Conservation (phyloP, 2,113 vertebrate genomes). For the Leucopsar rothschildi region DNA sequence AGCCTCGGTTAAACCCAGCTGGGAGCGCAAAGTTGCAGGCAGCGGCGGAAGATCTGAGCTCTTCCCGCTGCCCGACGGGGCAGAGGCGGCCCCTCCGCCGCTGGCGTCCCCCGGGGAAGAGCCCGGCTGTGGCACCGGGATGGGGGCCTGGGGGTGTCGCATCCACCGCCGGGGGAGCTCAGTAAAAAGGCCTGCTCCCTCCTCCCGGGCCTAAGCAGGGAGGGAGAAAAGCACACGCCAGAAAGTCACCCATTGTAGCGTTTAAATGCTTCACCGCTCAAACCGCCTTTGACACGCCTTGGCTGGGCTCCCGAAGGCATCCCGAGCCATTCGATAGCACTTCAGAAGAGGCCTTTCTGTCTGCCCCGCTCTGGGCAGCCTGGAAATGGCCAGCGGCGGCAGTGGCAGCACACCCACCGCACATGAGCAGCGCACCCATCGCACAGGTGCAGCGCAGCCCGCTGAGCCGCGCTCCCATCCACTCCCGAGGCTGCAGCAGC, state of each 20-base stretch:
- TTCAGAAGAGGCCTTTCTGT: not conserved
- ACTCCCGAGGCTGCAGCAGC: not conserved
- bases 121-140: not conserved
- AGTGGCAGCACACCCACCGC: not conserved
- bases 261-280: constrained; percentile 29
- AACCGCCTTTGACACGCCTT: constrained; percentile 43
- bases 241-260: constrained; percentile 1
- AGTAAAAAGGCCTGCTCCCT: not conserved
- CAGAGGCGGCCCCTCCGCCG: not conserved
- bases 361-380: not conserved
- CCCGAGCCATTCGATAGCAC: constrained; percentile 1
- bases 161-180: not conserved
- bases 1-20: not conserved
- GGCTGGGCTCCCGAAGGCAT: constrained; percentile 45
- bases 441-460: not conserved
- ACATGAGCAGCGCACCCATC: not conserved
- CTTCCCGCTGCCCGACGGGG: not conserved
- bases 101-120: not conserved
- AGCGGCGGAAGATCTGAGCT: not conserved
- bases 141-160: not conserved
- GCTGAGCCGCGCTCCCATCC: not conserved
- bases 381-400: not conserved
- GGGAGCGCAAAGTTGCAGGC: not conserved
- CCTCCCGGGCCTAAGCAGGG: not conserved
- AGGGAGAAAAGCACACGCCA: not conserved